Evolutionary conservation across 2,797 vertebrate species (phyloP), one percentile per base, ranked within the genome.

Genomic region (Schizopygopsis pylzovi): DNA sequence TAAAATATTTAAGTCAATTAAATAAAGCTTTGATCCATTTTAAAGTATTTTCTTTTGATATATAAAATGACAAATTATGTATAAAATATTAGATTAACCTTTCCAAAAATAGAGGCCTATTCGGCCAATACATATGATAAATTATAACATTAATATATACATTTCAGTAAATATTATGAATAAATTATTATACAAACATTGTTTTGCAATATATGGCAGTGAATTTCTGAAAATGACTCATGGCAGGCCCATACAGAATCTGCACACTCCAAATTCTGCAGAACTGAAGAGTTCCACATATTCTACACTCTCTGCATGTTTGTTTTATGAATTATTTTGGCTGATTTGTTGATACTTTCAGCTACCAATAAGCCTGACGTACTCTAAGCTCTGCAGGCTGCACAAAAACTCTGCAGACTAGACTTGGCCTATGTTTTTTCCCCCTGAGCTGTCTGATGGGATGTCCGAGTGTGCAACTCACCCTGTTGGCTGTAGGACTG

Each of bases 401-500:
- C 45, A 16, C 45, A 79, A 12, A 79, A 47, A 63, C n/a, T 61
- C 76, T 16, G 22, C 54, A 25, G 33, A 43, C 56, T 68, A 47
- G 25, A 52, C 45, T 52, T 65, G 41, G 59, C 41, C 4, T 6
- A 45, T 4, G 1, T 59, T 20, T 47, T 47, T 3, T 33, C 33
- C 39, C 39, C 6, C 43, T 6, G 2, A 56, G 8, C 18, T 7
- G 9, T 78, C 39, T 81, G 20, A 81, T n/a, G 11, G 7, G 13
- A 25, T 8, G 43, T 52, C 56, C 4, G 7, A 41, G 41, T 47
- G 22, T 25, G 22, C 70, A 71, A 92, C 96, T 96, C 90, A 98
- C 97, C 96, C 96, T 96, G 96, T 91, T 97, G 96, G 95, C 94
- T 97, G 94, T 97, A 96, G 93, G 97, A 97, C 95, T 97, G 97